Conservation (phyloP, 2,113 vertebrate genomes). For the Sphyrna mokarran region DNA sequence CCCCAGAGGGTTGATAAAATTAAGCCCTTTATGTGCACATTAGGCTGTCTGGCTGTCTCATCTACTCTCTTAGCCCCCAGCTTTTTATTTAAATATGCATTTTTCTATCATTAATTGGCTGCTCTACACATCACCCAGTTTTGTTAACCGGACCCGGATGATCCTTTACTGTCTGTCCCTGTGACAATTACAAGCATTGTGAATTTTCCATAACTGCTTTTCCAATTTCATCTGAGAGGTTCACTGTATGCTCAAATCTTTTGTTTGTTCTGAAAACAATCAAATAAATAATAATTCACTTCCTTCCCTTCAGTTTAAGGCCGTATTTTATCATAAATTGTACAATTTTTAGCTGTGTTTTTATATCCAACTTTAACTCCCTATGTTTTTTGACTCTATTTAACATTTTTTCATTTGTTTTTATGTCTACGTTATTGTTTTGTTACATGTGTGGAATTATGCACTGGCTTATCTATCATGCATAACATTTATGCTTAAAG, state of each 20-base stretch:
- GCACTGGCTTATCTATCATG: background rate
- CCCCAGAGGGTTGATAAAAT: background rate
- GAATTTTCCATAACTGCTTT: background rate
- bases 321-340: background rate
- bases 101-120: background rate
- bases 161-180: background rate
- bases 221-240: background rate
- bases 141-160: background rate
- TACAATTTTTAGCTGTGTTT: background rate
- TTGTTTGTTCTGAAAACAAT: background rate
- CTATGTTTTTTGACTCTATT: background rate
- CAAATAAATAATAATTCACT: background rate
- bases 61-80: background rate
- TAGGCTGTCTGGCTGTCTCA: background rate
- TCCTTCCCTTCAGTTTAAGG: background rate
- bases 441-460: background rate
- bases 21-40: background rate
- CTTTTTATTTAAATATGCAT: background rate
- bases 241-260: background rate
- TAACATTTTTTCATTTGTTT: background rate
- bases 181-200: background rate
- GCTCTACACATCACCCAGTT: background rate
- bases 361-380: background rate
- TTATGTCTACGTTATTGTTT: background rate
- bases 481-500: background rate